Conservation (phyloP, 2,113 vertebrate genomes). For the Hydrochoerus hydrochaeris region DNA sequence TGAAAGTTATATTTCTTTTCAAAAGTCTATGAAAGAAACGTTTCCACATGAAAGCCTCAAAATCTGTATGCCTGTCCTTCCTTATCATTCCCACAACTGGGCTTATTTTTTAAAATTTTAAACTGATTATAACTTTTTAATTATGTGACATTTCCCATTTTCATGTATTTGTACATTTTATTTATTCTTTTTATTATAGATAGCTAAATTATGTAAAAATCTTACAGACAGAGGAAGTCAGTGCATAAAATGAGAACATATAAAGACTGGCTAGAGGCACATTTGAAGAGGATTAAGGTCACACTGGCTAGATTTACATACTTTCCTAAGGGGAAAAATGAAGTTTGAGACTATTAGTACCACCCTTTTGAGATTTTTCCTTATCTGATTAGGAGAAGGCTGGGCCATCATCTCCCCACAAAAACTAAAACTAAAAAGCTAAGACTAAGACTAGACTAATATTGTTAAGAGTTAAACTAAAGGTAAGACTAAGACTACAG, state of each 20-base stretch:
- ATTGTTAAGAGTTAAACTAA: too few species aligned
- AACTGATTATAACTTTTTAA: neutral
- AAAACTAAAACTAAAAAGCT: neutral
- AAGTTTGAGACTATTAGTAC: neutral
- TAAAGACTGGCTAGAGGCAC: neutral
- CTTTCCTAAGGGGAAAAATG: neutral
- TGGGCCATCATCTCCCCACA: neutral
- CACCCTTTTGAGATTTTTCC: neutral
- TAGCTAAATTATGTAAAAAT: neutral
- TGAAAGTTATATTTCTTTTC: neutral
- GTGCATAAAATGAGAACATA: neutral
- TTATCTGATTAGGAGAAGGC: neutral
- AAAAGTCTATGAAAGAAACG: neutral
- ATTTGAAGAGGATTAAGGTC: neutral
- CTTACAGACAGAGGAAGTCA: neutral
- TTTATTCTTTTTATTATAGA: neutral
- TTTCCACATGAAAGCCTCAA: neutral
- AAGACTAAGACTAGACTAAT: too few species aligned
- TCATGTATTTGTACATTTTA: neutral
- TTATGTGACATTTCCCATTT: neutral
- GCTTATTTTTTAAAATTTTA: constrained; percentile 19
- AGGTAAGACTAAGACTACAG: too few species aligned
- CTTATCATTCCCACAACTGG: neutral
- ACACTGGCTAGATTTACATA: neutral
- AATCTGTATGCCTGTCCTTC: neutral